A percentile compares a stretch with the other conserved stretches of the same genome.
Conservation (phyloP, 23 tunicate species). For the Oikopleura albicans region DNA sequence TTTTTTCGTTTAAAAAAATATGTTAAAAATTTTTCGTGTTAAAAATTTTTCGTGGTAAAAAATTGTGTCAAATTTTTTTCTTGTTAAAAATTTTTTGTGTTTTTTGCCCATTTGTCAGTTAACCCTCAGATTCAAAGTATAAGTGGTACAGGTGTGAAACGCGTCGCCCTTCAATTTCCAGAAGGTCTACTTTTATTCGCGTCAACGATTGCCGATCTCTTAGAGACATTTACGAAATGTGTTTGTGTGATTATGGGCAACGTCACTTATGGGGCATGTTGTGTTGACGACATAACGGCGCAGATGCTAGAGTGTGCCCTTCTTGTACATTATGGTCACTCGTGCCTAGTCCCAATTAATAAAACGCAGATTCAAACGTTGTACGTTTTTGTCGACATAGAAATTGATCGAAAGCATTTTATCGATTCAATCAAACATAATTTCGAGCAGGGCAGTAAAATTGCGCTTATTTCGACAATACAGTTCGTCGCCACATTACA, state of each 20-base stretch:
- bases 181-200: slow-evolving; percentile 80
- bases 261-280: slow-evolving; percentile 93
- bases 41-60: too few relatives aligned
- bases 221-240: slow-evolving; percentile 69
- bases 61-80: too few relatives aligned
- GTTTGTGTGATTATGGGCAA: slow-evolving; percentile 87
- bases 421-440: slow-evolving; percentile 38
- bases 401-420: slow-evolving; percentile 66
- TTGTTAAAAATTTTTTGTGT: too few relatives aligned
- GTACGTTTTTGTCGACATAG: slow-evolving; percentile 73
- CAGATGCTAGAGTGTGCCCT: slow-evolving; percentile 65
- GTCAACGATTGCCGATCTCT: slow-evolving; percentile 57
- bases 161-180: slow-evolving; percentile 85
- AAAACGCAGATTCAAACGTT: slow-evolving; percentile 84
- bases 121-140: too few relatives aligned
- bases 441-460: slow-evolving; percentile 30
- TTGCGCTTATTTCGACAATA: slow-evolving; percentile 53
- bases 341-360: slow-evolving; percentile 66
- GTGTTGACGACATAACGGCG: slow-evolving; percentile 76
- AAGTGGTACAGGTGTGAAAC: slow-evolving; percentile 35
- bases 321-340: slow-evolving; percentile 88
- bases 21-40: too few relatives aligned
- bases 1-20: too few relatives aligned
- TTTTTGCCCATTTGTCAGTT: too few relatives aligned
- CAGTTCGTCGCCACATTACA: slow-evolving; percentile 64